A percentile compares a stretch with the other conserved stretches of the same genome.
phyloP scores from a whole-genome alignment of 2,797 vertebrate species.

The Ctenosaura bakeri region DNA sequence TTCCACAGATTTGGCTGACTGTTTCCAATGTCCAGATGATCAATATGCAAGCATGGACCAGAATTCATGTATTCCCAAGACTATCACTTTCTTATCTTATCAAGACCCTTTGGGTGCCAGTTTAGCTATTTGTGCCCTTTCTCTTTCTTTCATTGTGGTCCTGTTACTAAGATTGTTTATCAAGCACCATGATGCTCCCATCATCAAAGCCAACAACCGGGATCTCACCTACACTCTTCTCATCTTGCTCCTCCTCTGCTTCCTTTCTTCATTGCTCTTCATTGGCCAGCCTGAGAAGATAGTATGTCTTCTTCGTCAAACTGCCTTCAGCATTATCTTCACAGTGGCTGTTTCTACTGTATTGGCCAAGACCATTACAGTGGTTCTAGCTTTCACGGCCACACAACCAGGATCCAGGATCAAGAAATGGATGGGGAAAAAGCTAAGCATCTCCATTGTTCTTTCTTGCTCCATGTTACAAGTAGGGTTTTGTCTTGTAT shows the following conservation, averaged over 20 bases:
- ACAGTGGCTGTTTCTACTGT: background rate
- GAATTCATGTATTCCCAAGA: background rate
- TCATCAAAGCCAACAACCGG: constrained; percentile 9
- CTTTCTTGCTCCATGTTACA: background rate
- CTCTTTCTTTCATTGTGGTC: background rate
- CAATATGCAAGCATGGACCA: background rate
- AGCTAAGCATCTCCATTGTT: background rate
- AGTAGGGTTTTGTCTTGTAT: background rate
- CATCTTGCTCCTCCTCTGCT: background rate
- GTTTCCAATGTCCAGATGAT: background rate
- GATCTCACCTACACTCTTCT: background rate
- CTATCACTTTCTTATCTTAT: background rate
- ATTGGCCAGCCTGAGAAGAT: background rate
- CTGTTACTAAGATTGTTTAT: background rate
- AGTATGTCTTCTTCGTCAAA: background rate
- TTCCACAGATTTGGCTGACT: background rate
- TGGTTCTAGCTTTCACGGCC: background rate
- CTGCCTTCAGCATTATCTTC: background rate
- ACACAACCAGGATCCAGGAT: constrained; percentile 5
- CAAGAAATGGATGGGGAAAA: background rate
- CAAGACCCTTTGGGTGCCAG: background rate
- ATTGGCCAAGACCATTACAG: background rate
- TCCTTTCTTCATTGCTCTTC: background rate
- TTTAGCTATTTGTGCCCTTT: background rate
- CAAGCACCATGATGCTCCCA: background rate